Base-by-base conservation (phyloP, 2,888 invertebrate genomes). In the Deroplatys truncata region DNA sequence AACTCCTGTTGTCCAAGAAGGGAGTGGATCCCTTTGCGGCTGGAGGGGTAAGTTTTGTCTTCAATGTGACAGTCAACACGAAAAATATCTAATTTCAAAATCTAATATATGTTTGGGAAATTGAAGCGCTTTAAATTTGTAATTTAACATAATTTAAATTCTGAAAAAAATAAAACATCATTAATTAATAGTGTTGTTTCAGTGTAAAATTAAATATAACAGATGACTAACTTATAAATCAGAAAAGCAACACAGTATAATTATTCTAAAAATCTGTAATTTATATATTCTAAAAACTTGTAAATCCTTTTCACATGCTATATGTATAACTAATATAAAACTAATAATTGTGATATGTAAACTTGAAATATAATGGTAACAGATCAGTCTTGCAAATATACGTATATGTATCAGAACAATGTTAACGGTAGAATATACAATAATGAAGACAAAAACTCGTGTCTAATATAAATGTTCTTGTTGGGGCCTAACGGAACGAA, bases 11-110 rank as follows among this genome's bases (percentile, higher is more conserved):
- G 89, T 96, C 96, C 89, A 98, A 98, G 93, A 96, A 97, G 93
- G 97, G 97, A 83, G 98, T 99, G 16, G 99, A 99, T 94, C 96
- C 98, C 28, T 97, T 97, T 92, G 97, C 98, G 84, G 96, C 98
- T 1, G 99, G 99, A 93, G 99, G 98, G 94, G 99, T 99, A 95
- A 96, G 98, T 95, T 25, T 72, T 89, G 89, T 43, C 43, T 13
- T 13, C 43, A 43, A 13, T 13, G 13, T 13, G 13, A 43, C n/a
- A 43, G 15, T n/a, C 29, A 35, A 25, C 43, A 10, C 13, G 9
- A 20, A 9, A 9, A 72, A 5, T 25, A 72, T 72, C 7, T 20
- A 20, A 72, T 72, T 72, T 20, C 7, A 72, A 16, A 13, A 20
- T 25, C 1, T 20, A 72, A 72, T 72, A 72, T 7, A 72, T 20